phyloP scores from a whole-genome alignment of 2,797 vertebrate species.

The Rhincodon typus region DNA sequence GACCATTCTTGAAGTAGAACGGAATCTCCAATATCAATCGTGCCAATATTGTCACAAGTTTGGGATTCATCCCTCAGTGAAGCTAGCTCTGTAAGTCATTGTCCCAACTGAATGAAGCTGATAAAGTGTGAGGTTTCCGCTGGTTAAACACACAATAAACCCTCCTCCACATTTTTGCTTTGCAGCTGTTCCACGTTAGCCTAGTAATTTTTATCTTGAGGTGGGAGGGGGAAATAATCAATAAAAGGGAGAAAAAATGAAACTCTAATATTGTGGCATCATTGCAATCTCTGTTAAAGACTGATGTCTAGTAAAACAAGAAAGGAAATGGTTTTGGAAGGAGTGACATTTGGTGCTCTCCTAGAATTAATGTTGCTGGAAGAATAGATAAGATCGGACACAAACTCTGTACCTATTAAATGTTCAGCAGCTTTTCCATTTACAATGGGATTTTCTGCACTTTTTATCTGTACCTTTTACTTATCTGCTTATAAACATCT shows the following conservation, averaged over 20 bases:
- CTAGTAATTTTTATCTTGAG: not conserved
- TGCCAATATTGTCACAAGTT: not conserved
- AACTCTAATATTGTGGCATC: not conserved
- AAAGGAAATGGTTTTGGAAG: not conserved
- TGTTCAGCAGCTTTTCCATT: not conserved
- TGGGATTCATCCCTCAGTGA: not conserved
- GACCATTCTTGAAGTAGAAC: not conserved
- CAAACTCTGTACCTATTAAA: not conserved
- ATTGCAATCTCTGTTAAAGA: not conserved
- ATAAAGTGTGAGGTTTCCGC: not conserved
- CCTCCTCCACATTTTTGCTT: not conserved
- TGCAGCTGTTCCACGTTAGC: not conserved
- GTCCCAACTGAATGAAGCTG: not conserved
- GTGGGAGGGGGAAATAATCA: not conserved
- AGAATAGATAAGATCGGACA: not conserved
- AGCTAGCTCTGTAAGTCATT: not conserved
- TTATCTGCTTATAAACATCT: not conserved
- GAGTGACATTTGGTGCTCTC: not conserved
- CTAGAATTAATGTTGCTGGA: not conserved
- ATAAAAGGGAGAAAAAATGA: not conserved
- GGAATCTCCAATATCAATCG: not conserved
- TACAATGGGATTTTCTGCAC: not conserved
- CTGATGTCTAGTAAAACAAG: not conserved
- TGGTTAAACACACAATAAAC: not conserved
- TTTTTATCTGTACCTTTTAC: constrained; percentile 3